These are phyloP conservation scores for Spodoptera littoralis DNA, from an alignment of 2,888 invertebrate species.

Conservation along the genomic window DNA sequence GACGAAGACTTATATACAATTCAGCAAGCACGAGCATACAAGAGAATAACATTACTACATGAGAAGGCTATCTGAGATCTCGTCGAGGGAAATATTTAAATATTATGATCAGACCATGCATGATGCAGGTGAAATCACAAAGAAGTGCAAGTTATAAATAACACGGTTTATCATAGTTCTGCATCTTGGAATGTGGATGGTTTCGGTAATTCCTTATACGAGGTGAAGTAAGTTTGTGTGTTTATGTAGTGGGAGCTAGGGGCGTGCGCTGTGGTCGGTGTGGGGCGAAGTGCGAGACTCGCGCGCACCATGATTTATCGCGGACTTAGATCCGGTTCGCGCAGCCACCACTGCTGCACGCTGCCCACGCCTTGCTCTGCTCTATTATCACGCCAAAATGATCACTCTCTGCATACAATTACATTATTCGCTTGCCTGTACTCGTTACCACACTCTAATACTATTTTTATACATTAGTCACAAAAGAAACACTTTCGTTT, in stretches of 20 bases:
- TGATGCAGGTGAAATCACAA: too few relatives aligned
- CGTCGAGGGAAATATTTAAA: too few relatives aligned
- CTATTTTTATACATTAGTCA: constrained; percentile 15
- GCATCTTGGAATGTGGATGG: too few relatives aligned
- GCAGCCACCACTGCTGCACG: constrained; percentile 74
- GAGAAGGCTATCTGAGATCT: too few relatives aligned
- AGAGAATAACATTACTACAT: too few relatives aligned
- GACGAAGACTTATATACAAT: too few relatives aligned
- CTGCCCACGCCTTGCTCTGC: constrained; percentile 82
- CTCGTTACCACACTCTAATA: constrained; percentile 56
- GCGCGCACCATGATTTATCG: constrained; percentile 81
- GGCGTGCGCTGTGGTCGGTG: constrained; percentile 54
- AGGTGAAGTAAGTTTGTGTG: constrained; percentile 20
- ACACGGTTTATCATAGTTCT: too few relatives aligned
- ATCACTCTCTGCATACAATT: constrained; percentile 74
- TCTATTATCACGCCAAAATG: constrained; percentile 82
- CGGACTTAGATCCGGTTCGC: constrained; percentile 84
- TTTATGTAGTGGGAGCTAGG: constrained; percentile 46
- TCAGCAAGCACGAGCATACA: too few relatives aligned
- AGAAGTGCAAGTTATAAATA: too few relatives aligned
- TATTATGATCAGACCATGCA: too few relatives aligned
- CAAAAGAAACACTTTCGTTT: constrained; percentile 41
- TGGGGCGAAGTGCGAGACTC: constrained; percentile 60
- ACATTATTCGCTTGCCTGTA: constrained; percentile 66
- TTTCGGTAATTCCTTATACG: too few relatives aligned